Evolutionary conservation across 1,140 invertebrate genomes (phyloP), one percentile per base, ranked within the genome.

Genomic region (Heliconius himera): DNA sequence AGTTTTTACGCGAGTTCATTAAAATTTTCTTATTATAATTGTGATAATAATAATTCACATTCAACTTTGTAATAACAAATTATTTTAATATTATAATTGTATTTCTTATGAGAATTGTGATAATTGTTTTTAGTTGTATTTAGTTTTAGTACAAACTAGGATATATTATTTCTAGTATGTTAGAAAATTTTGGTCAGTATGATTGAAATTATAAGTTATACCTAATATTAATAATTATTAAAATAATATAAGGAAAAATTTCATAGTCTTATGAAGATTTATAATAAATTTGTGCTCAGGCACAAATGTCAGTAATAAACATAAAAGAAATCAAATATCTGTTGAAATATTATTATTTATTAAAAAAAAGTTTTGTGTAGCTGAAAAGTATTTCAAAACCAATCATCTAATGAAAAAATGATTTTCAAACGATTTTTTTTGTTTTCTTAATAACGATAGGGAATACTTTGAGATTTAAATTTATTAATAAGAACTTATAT

Each of bases 71-170:
- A 26, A 22, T 26, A 66, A 66, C 22, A 4, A 66, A 18, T 66
- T 26, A 66, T 6, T 66, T 66, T 26, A 29, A 26, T 56, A 56
- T 56, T 22, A 3, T 56, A 22, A 56, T 56, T 56, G 20, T 56
- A 22, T 6, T 66, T 66, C 26, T 66, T 66, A 66, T 66, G 13
- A 76, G 41, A 70, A 76, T 76, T 70, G 74, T 76, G 74, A 76
- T 76, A 76, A 76, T 70, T 1, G 60, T 66, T 76, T 46, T 76
- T 76, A 70, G 26, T 73, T 51, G 60, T 66, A 16, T 36, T 60
- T 78, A 73, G 66, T 51, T 60, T 54, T 60, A 78, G 77, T 79
- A 79, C 77, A 79, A 78, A 78, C 41, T 79, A 78, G 77, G 0
- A 22, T 73, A 70, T 41, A 49, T 38, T 66, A 29, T 51, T 49